phyloP scores from a whole-genome alignment of 2,113 vertebrate genomes.

The Narcine bancroftii region DNA sequence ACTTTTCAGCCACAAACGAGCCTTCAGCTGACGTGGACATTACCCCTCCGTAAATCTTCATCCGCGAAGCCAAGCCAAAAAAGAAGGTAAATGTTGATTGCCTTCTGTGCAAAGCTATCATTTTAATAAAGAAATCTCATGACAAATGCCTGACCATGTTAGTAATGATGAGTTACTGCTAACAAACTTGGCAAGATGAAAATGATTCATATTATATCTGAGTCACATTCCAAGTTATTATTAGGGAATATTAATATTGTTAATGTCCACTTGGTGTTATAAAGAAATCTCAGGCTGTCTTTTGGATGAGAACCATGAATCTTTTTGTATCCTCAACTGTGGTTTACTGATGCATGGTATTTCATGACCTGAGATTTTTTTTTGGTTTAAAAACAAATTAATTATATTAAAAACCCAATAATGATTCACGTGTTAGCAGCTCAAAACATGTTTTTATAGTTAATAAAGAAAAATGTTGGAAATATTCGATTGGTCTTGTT shows the following conservation, averaged over 20 bases:
- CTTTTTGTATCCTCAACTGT: neutral
- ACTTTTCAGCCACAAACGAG: too few species aligned
- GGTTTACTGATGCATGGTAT: too few species aligned
- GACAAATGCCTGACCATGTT: neutral
- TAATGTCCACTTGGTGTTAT: neutral
- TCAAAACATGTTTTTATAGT: neutral
- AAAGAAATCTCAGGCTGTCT: neutral
- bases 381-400: slow-evolving; percentile 12
- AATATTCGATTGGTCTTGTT: slow-evolving; percentile 2
- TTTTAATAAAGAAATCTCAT: neutral
- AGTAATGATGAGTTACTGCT: neutral
- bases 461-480: slow-evolving; percentile 11
- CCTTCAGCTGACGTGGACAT: too few species aligned
- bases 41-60: too few species aligned
- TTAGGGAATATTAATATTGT: neutral
- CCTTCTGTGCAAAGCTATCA: neutral
- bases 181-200: neutral
- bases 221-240: neutral
- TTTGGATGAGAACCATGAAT: too few species aligned
- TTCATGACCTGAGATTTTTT: neutral
- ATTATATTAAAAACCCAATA: neutral
- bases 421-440: neutral
- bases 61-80: too few species aligned
- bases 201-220: neutral
- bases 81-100: neutral